Percentiles rank a stretch among this genome's conserved stretches.
These are phyloP conservation scores for Chroicocephalus ridibundus DNA, from an alignment of 2,113 vertebrate genomes.

Conservation along the genomic window DNA sequence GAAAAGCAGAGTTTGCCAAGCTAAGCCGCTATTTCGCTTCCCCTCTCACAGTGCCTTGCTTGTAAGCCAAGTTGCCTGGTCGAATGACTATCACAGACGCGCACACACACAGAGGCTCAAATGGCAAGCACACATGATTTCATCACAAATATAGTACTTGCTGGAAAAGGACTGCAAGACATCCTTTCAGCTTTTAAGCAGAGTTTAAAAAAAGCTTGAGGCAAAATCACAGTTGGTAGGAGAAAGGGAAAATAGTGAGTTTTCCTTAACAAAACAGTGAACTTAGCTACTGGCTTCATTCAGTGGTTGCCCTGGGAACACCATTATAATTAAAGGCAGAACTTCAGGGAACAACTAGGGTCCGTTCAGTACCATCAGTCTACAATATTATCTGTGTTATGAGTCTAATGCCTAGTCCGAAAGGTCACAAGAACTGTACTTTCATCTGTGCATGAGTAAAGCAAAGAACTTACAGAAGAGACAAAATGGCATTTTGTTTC, in stretches of 20 bases:
- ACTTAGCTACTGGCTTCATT: neutral
- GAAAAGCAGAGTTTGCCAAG: neutral
- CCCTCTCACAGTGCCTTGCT: neutral
- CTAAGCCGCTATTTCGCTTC: neutral
- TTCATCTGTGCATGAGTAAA: neutral
- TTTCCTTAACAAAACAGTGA: neutral
- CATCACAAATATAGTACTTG: neutral
- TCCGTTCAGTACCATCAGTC: neutral
- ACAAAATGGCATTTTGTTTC: neutral
- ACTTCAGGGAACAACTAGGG: neutral
- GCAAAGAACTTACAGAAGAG: neutral
- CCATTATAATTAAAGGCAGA: neutral
- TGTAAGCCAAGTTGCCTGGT: neutral
- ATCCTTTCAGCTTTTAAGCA: neutral
- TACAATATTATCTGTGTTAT: neutral
- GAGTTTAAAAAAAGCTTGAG: neutral
- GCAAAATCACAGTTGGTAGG: neutral
- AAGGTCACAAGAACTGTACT: neutral
- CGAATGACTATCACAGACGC: neutral
- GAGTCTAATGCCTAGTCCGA: neutral
- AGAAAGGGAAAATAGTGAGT: neutral
- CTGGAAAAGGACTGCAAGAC: neutral
- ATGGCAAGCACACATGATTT: neutral
- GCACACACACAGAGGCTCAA: neutral
- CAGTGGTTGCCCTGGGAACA: constrained; percentile 20